phyloP scores from a whole-genome alignment of 2,113 vertebrate genomes.

The Gambusia affinis region DNA sequence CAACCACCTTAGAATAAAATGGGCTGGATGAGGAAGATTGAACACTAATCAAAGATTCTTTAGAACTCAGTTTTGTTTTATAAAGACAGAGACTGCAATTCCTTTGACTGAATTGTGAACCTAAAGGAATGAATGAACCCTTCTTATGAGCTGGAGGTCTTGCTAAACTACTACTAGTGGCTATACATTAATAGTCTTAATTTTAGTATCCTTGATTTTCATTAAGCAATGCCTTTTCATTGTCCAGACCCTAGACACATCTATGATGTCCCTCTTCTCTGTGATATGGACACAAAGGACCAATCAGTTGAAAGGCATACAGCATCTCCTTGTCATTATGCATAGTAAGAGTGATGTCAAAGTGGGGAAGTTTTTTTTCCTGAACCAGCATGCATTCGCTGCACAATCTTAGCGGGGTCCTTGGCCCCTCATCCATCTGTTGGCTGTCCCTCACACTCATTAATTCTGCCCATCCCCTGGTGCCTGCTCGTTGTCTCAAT shows the following conservation, averaged over 20 bases:
- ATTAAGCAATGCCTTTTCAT: not conserved
- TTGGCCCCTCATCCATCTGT: conserved; percentile 56
- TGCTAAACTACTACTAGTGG: not conserved
- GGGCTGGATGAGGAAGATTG: too few species aligned
- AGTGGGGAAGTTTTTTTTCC: conserved; percentile 9
- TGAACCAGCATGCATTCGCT: conserved; percentile 38
- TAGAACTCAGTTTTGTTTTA: too few species aligned
- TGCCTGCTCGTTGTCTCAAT: conserved; percentile 53
- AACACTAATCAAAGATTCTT: too few species aligned
- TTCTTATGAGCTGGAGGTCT: not conserved
- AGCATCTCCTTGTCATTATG: conserved; percentile 51
- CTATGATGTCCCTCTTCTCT: conserved; percentile 31
- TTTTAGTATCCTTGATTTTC: not conserved
- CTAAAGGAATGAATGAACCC: not conserved
- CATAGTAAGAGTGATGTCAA: conserved; percentile 40
- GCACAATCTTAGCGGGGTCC: conserved; percentile 41
- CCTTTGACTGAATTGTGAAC: not conserved
- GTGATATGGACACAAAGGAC: conserved; percentile 40
- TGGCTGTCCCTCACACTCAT: conserved; percentile 61
- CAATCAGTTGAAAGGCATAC: conserved; percentile 57
- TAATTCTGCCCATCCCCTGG: conserved; percentile 63
- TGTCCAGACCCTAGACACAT: conserved; percentile 12
- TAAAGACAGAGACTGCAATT: too few species aligned
- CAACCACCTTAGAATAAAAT: not conserved
- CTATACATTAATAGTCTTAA: not conserved